Evolutionary conservation across 2,888 invertebrate genomes (phyloP), one percentile per base, ranked within the genome.

Genomic region (Caenorhabditis angaria): DNA sequence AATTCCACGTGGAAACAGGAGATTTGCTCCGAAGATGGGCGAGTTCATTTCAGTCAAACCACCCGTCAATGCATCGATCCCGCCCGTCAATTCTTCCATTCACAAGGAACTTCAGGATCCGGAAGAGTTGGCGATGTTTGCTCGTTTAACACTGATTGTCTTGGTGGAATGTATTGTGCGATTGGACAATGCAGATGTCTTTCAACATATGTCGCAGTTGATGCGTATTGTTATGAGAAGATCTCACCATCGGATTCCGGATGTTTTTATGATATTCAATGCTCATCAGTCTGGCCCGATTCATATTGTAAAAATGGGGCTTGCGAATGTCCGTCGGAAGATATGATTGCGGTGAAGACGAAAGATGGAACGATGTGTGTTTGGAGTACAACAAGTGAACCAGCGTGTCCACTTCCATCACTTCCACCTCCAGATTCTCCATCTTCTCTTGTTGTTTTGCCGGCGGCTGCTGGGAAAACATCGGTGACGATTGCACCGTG

Each of bases 101-200:
- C 78, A 0, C 80, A 80, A 50, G 80, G 78, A 51, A 78, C 78
- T 24, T 78, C 78, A 77, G 82, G 82, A 12, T 78, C 78, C 48
- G 82, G 83, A 20, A 66, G 81, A 27, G 79, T 82, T 32, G 82
- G 80, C 8, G 83, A 83, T 51, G 65, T 70, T 14, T 83, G 83
- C 60, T 68, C 76, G 0, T 81, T 81, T 71, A 83, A 83, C 65
- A 83, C 82, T 0, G 83, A 83, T 58, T 83, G 83, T 55, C 70
- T 83, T 12, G 76, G 74, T 6, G 82, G 81, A 50, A 82, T 82
- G 82, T 81, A 62, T 70, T 83, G 83, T 67, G 75, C 77, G 35
- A 72, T 78, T 20, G 83, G 82, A 0, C 70, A 71, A 8, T 83
- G 83, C 60, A 28, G 77, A 1, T 83, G 83, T 55, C 65, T 81